Base-by-base conservation (phyloP, 1,140 invertebrate genomes). In the Drosophila murphyi region DNA sequence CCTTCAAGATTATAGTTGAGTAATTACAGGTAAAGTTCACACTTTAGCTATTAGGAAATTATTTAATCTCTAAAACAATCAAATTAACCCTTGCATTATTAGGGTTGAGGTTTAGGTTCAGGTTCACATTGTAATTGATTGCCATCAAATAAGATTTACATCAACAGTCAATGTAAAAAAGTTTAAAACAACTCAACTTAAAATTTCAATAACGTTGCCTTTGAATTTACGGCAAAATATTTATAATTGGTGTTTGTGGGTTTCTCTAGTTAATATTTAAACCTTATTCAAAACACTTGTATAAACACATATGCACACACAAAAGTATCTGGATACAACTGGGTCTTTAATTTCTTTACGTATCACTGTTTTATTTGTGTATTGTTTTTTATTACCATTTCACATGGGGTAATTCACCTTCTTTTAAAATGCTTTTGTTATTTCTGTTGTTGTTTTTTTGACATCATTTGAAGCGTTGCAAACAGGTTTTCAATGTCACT, bases 351-450 rank as follows among this genome's bases (percentile, higher is more conserved):
- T 43, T n/a, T n/a, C n/a, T n/a, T 43, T 4, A 43, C 2, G 4
- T 61, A 55, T 3, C 28, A 35, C 41, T 52, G 41, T 56, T 51
- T 12, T 29, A 41, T 39, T 57, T 39, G 32, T 35, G 65, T 65
- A 28, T 45, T 68, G 41, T 67, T 12, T 52, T 39, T 64, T 32
- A 20, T 37, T 6, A 7, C 20, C 20, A 20, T 10, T 69, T 37
- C n/a, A n/a, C 34, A 8, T 20, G 50, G 39, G 79, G 56, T 69
- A 83, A 73, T 73, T 86, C 79, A 87, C 82, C 83, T 87, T 86
- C 1, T 20, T 57, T 51, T 37, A 32, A 10, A 32, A 28, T 43
- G 37, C 45, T n/a, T 5, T 48, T 56, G 10, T 48, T 65, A 34
- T 34, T 31, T 8, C 20, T 41, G 20, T 32, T 71, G 3, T 73